These are phyloP conservation scores for Ectropis crepuscularia DNA, from an alignment of 2,888 invertebrate genomes.

Conservation along the genomic window DNA sequence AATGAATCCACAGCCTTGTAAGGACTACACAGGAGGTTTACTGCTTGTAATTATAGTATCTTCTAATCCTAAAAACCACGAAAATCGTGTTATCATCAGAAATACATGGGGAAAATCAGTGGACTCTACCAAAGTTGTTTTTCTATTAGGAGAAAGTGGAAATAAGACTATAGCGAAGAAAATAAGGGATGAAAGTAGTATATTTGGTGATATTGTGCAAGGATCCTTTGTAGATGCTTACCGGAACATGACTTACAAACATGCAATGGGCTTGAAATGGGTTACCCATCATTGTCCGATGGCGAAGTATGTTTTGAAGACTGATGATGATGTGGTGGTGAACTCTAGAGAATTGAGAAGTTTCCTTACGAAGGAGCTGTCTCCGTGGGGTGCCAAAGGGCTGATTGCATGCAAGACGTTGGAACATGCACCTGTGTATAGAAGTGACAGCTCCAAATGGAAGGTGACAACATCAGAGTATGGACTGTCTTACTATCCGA, in stretches of 20 bases:
- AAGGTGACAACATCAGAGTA: slow-evolving; percentile 89
- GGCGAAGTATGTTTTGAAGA: slow-evolving; percentile 88
- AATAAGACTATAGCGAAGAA: slow-evolving; percentile 53
- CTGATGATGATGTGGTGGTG: slow-evolving; percentile 91
- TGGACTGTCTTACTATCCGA: slow-evolving; percentile 86
- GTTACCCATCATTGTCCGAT: slow-evolving; percentile 88
- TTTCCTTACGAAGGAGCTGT: slow-evolving; percentile 83
- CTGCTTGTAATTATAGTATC: slow-evolving; percentile 87
- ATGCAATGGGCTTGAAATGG: slow-evolving; percentile 93
- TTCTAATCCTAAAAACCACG: slow-evolving; percentile 87
- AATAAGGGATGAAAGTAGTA: slow-evolving; percentile 82
- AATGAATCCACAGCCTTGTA: slow-evolving; percentile 85
- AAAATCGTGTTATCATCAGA: slow-evolving; percentile 88
- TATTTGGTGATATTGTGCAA: slow-evolving; percentile 89
- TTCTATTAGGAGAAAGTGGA: slow-evolving; percentile 85
- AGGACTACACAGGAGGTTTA: slow-evolving; percentile 65
- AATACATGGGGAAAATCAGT: slow-evolving; percentile 89
- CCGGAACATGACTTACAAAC: slow-evolving; percentile 93
- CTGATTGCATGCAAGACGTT: slow-evolving; percentile 87
- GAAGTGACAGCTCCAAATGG: slow-evolving; percentile 90
- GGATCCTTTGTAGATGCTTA: slow-evolving; percentile 92
- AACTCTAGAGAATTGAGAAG: slow-evolving; percentile 86
- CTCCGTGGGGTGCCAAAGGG: slow-evolving; percentile 85
- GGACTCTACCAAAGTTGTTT: slow-evolving; percentile 85
- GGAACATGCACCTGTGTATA: slow-evolving; percentile 78